Evolutionary conservation across 2,888 invertebrate species (phyloP).

Genomic region (Bombylius major): DNA sequence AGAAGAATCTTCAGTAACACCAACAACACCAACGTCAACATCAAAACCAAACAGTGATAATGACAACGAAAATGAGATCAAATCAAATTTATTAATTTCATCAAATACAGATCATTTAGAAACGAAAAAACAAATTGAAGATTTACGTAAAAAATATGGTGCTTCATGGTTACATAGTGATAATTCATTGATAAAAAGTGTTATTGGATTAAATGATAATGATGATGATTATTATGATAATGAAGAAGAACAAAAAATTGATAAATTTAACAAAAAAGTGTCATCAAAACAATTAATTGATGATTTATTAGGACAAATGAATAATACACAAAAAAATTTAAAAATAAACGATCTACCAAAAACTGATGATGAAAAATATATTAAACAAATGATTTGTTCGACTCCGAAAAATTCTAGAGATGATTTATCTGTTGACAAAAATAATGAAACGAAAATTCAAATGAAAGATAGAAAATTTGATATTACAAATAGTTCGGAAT

Average conservation of each 20-base stretch:
- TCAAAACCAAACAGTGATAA: background rate
- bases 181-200: constrained; percentile 42
- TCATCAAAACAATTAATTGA: constrained; percentile 24
- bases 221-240: too few species aligned
- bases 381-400: constrained; percentile 14
- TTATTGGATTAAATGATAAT: constrained; percentile 37
- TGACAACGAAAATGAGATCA: background rate
- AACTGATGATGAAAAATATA: background rate
- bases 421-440: constrained; percentile 7
- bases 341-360: background rate
- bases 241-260: background rate
- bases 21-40: background rate
- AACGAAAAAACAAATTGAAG: constrained; percentile 46
- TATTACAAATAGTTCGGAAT: background rate
- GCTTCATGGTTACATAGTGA: constrained; percentile 47
- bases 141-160: constrained; percentile 44
- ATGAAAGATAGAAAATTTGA: background rate
- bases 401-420: constrained; percentile 18
- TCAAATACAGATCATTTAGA: constrained; percentile 40
- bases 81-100: background rate
- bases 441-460: background rate
- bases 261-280: constrained; percentile 4
- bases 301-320: constrained; percentile 25
- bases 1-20: constrained; percentile 18
- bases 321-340: background rate